Evolutionary conservation across 2,797 vertebrate species (phyloP), one percentile per base, ranked within the genome.

Genomic region (Gadopsis marmoratus): DNA sequence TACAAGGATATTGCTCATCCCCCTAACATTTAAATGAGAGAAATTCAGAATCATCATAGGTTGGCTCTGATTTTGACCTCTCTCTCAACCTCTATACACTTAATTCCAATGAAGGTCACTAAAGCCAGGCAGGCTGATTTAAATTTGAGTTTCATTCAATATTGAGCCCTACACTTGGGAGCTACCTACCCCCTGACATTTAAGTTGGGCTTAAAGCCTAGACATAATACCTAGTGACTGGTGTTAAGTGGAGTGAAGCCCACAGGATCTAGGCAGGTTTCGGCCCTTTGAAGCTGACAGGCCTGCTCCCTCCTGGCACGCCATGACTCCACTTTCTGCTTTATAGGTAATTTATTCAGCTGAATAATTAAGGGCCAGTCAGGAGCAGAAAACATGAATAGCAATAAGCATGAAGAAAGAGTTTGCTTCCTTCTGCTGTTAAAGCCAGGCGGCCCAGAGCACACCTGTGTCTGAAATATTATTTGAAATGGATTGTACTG

Each of bases 291-390:
- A 94, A 92, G 94, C 92, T 92, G 91, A 90, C 93, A 93, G 90
- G 83, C 89, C 87, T 43, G 71, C 88, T 93, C 92, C 90, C 93
- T 91, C 78, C 89, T 91, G 93, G 90, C 91, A 90, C n/a, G 70
- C 87, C 83, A 71, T 89, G 89, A 91, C 91, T 94, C 90, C 85
- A 83, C 87, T 93, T 81, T 92, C 86, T 88, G 91, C 90, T 89
- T 92, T 92, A 89, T 91, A 90, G 91, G 89, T 94, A 93, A 95
- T 94, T 94, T 93, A 94, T 94, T 90, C 92, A 83, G 76, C 75
- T 92, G 93, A 91, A 94, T 94, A 95, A 94, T 93, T 92, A 94
- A 91, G 91, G 88, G 71, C 79, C 80, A 83, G 91, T 92, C 81
- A 26, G 85, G 78, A 84, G 87, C 84, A 89, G 90, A 83, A 85